phyloP scores from a whole-genome alignment of 2,113 vertebrate species.

The Apodemus speciosus region DNA sequence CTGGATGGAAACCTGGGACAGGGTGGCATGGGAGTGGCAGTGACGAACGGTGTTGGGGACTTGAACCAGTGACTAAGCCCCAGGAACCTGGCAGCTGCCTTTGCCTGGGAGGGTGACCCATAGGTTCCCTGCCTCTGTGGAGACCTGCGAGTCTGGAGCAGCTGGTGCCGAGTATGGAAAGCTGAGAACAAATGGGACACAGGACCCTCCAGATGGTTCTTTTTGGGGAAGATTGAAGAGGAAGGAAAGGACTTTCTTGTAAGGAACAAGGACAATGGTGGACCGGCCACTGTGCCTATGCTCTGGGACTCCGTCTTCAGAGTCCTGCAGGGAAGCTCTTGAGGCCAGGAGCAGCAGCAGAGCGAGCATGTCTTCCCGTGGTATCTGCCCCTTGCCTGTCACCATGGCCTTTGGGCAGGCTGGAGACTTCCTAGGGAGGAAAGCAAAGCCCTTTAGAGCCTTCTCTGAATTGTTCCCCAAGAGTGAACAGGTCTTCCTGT shows the following conservation, averaged over 20 bases:
- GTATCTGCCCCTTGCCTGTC: background rate
- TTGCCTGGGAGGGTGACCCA: background rate
- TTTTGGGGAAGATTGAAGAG: background rate
- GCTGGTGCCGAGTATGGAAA: background rate
- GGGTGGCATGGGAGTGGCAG: background rate
- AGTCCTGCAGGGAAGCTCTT: background rate
- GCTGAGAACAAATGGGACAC: background rate
- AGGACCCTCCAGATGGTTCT: background rate
- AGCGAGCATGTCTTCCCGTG: background rate
- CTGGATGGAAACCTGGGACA: background rate
- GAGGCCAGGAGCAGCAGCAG: background rate
- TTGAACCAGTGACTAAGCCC: background rate
- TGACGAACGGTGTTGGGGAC: background rate
- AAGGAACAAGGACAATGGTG: background rate
- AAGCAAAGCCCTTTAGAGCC: rapidly evolving
- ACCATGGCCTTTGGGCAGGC: background rate
- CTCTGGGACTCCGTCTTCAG: background rate
- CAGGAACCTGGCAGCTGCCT: background rate
- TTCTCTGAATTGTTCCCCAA: background rate
- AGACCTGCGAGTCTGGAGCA: background rate
- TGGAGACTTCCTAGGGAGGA: background rate
- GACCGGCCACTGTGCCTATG: background rate
- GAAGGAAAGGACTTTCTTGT: background rate
- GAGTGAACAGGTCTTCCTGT: background rate
- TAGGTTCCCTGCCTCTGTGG: background rate